Evolutionary conservation across 2,888 invertebrate species (phyloP), one percentile per base, ranked within the genome.

Genomic region (Cataglyphis albicans): DNA sequence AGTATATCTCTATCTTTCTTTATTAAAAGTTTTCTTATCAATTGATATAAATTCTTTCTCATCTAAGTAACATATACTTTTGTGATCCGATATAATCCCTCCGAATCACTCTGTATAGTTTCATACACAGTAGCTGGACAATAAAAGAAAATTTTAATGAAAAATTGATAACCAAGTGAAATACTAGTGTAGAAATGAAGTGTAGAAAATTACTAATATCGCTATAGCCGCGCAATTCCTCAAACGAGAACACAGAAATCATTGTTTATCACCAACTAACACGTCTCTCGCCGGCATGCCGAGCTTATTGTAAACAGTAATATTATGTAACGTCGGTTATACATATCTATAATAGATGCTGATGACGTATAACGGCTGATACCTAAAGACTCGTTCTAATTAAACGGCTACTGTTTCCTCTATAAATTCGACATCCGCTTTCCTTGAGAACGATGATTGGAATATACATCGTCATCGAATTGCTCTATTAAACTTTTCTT

Each of bases 201-300:
- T 55, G 63, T 38, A 82, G 44, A 57, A 67, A 82, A 78, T 80
- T 55, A 67, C 6, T 21, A 21, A 21, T 21, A 70, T 59, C 57
- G 4, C 55, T 48, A 67, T 25, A 64, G 61, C 35, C 81, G 64
- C 57, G 65, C 65, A 41, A 83, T 85, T 87, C 64, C 67, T 38
- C 76, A 87, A 90, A 88, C 38, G 82, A 70, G 84, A 85, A 67
- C 76, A 67, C 81, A 88, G 88, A 91, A 91, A 91, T 90, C 86
- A 87, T 91, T 91, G 90, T 91, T 91, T 90, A 90, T 87, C 87
- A 83, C 78, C 81, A 72, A 83, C 82, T 85, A 85, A 88, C 88
- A 90, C 91, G 89, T 91, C 87, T 91, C 84, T 91, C 84, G 81
- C 82, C 86, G 64, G 65, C 89, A 84, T 86, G 88, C 80, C 88